Conservation (phyloP, 2,888 invertebrate genomes). For the Oxystoma pomonae region DNA sequence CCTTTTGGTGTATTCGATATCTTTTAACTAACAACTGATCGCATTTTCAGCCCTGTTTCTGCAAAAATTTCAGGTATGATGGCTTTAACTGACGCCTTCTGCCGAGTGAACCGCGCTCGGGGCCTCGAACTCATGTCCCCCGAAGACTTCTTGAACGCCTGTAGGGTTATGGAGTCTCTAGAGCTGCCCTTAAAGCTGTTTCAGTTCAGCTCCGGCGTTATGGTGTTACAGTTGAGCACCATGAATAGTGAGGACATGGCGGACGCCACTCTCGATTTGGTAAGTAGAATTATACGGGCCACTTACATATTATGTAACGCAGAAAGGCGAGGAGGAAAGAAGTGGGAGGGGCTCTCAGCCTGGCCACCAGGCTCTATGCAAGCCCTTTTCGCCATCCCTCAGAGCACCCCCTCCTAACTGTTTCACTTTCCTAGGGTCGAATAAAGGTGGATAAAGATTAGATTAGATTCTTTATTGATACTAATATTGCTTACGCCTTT, state of each 20-base stretch:
- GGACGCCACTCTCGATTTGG: constrained; percentile 61
- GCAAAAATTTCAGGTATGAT: constrained; percentile 69
- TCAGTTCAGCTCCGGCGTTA: constrained; percentile 92
- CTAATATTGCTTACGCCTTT: no score
- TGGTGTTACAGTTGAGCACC: constrained; percentile 81
- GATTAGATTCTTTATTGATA: no score
- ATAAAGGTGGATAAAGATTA: no score
- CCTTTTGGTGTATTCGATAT: no score
- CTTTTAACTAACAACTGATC: no score
- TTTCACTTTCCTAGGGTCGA: no score
- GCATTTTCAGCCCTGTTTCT: no score
- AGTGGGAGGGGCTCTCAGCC: neutral
- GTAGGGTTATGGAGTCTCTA: constrained; percentile 62
- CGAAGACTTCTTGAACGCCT: constrained; percentile 92
- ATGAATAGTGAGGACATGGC: constrained; percentile 70
- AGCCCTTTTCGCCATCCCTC: neutral
- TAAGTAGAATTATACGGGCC: constrained; percentile 37
- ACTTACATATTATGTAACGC: neutral
- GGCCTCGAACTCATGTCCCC: constrained; percentile 92
- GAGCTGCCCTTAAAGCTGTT: constrained; percentile 72
- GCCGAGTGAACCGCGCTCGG: constrained; percentile 92
- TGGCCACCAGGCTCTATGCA: neutral
- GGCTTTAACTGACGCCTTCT: constrained; percentile 95
- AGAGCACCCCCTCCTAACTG: neutral
- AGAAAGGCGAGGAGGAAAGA: no score